Conservation (phyloP, 1,140 invertebrate species). For the Dreissena polymorpha region DNA sequence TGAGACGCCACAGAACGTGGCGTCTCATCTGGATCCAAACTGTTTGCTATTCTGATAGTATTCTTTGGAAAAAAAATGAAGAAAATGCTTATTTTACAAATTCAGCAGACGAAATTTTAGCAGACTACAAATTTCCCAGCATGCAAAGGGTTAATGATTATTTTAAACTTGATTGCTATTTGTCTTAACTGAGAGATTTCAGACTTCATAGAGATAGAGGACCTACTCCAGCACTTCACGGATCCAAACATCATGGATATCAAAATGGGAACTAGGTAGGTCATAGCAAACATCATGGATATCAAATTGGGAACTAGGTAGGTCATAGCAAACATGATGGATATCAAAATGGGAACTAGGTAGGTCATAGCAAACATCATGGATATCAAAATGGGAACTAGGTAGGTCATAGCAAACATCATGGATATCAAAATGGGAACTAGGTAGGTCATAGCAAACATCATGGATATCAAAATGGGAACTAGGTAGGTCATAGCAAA, state of each 20-base stretch:
- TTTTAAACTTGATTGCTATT: too few relatives aligned
- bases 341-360: constrained; percentile 93
- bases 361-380: constrained; percentile 89
- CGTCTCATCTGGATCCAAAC: too few relatives aligned
- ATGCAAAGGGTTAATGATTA: too few relatives aligned
- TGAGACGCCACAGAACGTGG: too few relatives aligned
- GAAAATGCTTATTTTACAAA: too few relatives aligned
- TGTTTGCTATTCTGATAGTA: too few relatives aligned
- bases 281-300: constrained; percentile 93
- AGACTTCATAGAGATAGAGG: constrained; percentile 93
- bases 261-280: constrained; percentile 88
- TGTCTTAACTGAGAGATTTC: constrained; percentile 45
- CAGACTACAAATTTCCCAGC: too few relatives aligned
- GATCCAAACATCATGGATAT: constrained; percentile 98
- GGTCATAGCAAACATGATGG: constrained; percentile 91
- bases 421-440: constrained; percentile 97
- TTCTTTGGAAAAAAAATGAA: too few relatives aligned
- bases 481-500: constrained; percentile 83
- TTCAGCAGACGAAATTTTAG: too few relatives aligned
- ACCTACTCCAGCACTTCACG: constrained; percentile 94
- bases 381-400: constrained; percentile 95
- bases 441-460: constrained; percentile 85
- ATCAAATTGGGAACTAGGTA: constrained; percentile 91
- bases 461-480: constrained; percentile 98
- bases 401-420: constrained; percentile 85